Conservation (phyloP, 2,797 vertebrate species). For the Coranthus polyacanthus region DNA sequence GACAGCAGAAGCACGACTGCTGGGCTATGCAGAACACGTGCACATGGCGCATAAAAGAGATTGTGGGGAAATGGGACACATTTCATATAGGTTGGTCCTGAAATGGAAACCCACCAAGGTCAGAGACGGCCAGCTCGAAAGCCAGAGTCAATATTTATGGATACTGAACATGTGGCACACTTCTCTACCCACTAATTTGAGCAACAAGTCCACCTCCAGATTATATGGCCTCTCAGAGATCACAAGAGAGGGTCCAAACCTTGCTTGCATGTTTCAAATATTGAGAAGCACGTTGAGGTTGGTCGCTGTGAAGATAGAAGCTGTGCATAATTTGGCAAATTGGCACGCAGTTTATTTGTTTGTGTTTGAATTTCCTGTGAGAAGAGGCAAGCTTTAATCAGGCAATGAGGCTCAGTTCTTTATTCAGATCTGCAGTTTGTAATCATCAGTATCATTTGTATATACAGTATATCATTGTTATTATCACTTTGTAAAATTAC, state of each 20-base stretch:
- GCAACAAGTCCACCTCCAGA: slow-evolving; percentile 88
- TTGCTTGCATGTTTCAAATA: slow-evolving; percentile 71
- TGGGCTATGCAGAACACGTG: slow-evolving; percentile 47
- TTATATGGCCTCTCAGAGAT: slow-evolving; percentile 85
- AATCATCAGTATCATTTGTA: slow-evolving; percentile 44
- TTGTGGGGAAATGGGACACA: slow-evolving; percentile 76
- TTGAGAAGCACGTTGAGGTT: slow-evolving; percentile 63
- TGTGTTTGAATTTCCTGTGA: slow-evolving; percentile 74
- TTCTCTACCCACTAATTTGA: slow-evolving; percentile 92
- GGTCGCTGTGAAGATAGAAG: slow-evolving; percentile 56
- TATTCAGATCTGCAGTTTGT: slow-evolving; percentile 44
- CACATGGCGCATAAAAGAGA: slow-evolving; percentile 72
- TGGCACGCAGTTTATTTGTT: slow-evolving; percentile 74
- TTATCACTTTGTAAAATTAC: slow-evolving; percentile 34
- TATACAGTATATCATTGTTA: slow-evolving; percentile 22
- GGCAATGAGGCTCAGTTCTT: slow-evolving; percentile 27
- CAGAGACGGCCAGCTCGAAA: slow-evolving; percentile 89
- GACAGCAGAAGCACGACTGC: slow-evolving; percentile 81
- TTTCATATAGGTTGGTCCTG: slow-evolving; percentile 80
- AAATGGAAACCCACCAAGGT: slow-evolving; percentile 92
- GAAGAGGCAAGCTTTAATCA: slow-evolving; percentile 63
- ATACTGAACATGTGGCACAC: slow-evolving; percentile 89
- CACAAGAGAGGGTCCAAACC: slow-evolving; percentile 76
- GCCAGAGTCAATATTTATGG: slow-evolving; percentile 95
- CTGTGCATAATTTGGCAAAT: slow-evolving; percentile 70